Evolutionary conservation across 1,140 invertebrate species (phyloP).

Genomic region (Drosophila takahashii): DNA sequence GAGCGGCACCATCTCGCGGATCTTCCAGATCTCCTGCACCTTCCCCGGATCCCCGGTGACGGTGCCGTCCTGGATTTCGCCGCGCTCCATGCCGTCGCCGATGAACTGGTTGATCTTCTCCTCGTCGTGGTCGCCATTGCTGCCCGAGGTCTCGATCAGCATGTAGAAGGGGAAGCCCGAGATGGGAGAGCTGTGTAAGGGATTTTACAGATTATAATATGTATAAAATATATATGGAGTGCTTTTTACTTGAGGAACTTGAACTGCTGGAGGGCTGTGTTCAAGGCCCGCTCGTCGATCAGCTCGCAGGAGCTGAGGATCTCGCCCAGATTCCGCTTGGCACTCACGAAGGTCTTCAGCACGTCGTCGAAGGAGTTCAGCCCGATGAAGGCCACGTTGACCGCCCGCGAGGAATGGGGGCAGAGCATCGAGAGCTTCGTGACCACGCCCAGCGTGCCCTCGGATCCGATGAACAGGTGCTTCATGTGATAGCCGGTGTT

Average conservation of each 20-base stretch:
- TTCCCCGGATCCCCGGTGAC: slow-evolving; percentile 91
- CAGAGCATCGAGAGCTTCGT: slow-evolving; percentile 97
- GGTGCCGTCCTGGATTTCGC: slow-evolving; percentile 93
- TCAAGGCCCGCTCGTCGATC: slow-evolving; percentile 91
- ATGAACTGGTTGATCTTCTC: slow-evolving; percentile 94
- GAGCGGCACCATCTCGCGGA: slow-evolving; percentile 94
- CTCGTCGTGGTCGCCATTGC: slow-evolving; percentile 92
- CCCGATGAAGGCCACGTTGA: slow-evolving; percentile 94
- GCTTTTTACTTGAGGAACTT: slow-evolving; percentile 86
- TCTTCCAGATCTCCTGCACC: slow-evolving; percentile 92
- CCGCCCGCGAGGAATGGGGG: slow-evolving; percentile 91
- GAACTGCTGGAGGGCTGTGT: slow-evolving; percentile 87
- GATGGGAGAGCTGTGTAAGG: slow-evolving; percentile 87
- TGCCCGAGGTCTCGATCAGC: slow-evolving; percentile 95
- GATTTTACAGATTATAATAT: not conserved
- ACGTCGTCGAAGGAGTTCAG: slow-evolving; percentile 87
- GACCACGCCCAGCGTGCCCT: slow-evolving; percentile 97
- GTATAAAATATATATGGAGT: too few species aligned
- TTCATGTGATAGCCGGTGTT: slow-evolving; percentile 99
- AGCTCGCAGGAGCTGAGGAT: slow-evolving; percentile 97
- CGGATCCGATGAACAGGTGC: slow-evolving; percentile 98
- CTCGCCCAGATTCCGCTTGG: slow-evolving; percentile 92
- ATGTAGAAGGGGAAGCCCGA: slow-evolving; percentile 93
- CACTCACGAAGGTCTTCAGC: slow-evolving; percentile 89
- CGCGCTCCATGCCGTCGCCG: slow-evolving; percentile 89